A percentile compares a stretch with the other conserved stretches of the same genome.
These are phyloP conservation scores for Sphyrna mokarran DNA, from an alignment of 2,113 vertebrate species.

Conservation along the genomic window DNA sequence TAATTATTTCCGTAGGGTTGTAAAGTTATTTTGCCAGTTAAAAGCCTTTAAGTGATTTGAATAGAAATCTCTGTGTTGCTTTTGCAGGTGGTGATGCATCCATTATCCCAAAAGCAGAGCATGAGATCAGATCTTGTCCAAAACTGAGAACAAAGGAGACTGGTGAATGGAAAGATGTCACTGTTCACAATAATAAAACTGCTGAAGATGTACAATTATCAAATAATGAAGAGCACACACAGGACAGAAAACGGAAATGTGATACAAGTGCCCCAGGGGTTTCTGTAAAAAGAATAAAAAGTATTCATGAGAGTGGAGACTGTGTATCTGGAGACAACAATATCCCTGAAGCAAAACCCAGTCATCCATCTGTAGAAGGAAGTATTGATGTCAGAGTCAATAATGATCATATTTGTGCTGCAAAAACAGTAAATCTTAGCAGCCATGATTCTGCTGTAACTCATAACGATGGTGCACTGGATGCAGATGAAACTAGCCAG, in stretches of 20 bases:
- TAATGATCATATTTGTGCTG: no score
- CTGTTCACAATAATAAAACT: conserved; percentile 6
- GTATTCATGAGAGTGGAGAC: background rate
- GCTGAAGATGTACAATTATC: background rate
- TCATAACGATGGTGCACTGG: background rate
- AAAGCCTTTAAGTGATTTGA: background rate
- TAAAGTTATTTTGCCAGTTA: background rate
- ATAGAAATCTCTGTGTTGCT: conserved; percentile 27
- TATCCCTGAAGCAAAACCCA: background rate
- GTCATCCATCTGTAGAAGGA: background rate
- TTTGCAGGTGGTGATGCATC: conserved; percentile 85
- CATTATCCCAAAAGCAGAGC: conserved; percentile 71
- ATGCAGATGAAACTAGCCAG: background rate
- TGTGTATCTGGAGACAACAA: background rate
- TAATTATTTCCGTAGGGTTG: background rate
- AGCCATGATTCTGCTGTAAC: background rate
- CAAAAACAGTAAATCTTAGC: background rate
- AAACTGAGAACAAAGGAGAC: conserved; percentile 39
- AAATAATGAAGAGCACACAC: background rate
- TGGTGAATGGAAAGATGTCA: no score
- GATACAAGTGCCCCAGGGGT: background rate
- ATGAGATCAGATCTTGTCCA: conserved; percentile 55
- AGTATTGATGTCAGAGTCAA: background rate
- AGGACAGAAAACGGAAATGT: background rate
- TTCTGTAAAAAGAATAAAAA: conserved; percentile 9